Percentiles rank a stretch among this genome's conserved stretches.
Conservation (phyloP, 2,113 vertebrate species). For the Empidonax alnorum region DNA sequence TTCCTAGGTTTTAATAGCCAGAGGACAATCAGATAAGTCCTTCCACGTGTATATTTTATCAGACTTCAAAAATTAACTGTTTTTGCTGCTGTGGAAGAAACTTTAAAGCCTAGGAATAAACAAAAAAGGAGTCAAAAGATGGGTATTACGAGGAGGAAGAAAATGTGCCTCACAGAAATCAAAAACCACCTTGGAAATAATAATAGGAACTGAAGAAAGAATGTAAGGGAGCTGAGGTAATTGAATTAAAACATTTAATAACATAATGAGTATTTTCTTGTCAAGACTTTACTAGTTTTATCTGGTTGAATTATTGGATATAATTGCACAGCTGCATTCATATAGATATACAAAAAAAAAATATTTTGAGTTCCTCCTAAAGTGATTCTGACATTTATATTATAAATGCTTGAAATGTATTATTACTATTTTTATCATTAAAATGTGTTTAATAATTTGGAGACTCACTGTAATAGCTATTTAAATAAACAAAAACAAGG, state of each 20-base stretch:
- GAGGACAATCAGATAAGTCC: not conserved
- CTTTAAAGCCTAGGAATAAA: not conserved
- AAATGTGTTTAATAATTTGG: not conserved
- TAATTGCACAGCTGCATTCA: not conserved
- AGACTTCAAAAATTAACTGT: not conserved
- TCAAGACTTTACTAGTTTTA: not conserved
- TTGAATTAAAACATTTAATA: not conserved
- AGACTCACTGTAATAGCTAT: not conserved
- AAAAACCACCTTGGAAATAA: not conserved
- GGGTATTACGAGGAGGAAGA: fast-evolving
- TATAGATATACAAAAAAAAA: not conserved
- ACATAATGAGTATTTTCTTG: not conserved
- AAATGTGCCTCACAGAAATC: not conserved
- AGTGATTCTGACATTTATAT: not conserved
- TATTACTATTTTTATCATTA: not conserved
- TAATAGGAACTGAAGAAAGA: not conserved
- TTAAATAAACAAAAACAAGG: not conserved
- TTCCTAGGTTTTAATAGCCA: not conserved
- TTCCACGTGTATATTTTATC: not conserved
- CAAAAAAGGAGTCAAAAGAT: not conserved
- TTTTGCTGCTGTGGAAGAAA: not conserved
- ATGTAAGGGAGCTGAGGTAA: not conserved
- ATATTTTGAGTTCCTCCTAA: not conserved
- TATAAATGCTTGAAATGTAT: not conserved
- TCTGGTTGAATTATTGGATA: not conserved